A percentile compares a stretch with the other conserved stretches of the same genome.
These are phyloP conservation scores for Merodon equestris DNA, from an alignment of 2,888 invertebrate genomes.

Conservation along the genomic window DNA sequence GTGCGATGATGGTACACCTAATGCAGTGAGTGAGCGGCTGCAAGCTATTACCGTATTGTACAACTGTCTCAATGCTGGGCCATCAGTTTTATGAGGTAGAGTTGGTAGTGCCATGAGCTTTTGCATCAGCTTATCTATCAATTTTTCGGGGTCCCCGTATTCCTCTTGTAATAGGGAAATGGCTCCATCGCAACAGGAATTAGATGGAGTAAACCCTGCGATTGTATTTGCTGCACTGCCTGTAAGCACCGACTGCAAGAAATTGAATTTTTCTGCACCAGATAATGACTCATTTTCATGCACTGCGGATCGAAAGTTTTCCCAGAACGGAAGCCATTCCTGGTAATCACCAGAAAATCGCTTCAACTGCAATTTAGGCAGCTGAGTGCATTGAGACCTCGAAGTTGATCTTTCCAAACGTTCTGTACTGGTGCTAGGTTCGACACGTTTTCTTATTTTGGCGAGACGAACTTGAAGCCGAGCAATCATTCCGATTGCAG, in stretches of 20 bases:
- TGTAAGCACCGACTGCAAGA: constrained; percentile 16
- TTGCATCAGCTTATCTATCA: neutral
- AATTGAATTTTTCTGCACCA: constrained; percentile 33
- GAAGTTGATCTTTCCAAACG: too few relatives aligned
- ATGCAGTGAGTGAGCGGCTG: neutral
- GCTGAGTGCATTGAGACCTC: too few relatives aligned
- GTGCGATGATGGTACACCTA: constrained; percentile 3
- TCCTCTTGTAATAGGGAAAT: constrained; percentile 27
- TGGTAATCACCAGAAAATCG: too few relatives aligned
- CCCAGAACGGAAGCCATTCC: too few relatives aligned
- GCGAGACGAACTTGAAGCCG: too few relatives aligned
- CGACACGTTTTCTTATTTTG: too few relatives aligned
- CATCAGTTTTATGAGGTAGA: constrained; percentile 23
- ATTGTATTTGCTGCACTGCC: constrained; percentile 10
- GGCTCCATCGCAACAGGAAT: constrained; percentile 32
- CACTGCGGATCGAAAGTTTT: neutral
- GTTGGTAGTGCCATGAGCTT: constrained; percentile 13
- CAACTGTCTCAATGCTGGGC: constrained; percentile 11
- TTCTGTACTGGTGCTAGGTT: too few relatives aligned
- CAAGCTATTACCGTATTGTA: constrained; percentile 26
- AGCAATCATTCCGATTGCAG: too few relatives aligned
- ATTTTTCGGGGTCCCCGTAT: constrained; percentile 20
- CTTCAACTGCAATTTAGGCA: too few relatives aligned
- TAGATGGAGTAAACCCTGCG: constrained; percentile 28
- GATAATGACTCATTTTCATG: constrained; percentile 30